phyloP scores from a whole-genome alignment of 2,797 vertebrate species.

The Mormyrus proboscirostris region DNA sequence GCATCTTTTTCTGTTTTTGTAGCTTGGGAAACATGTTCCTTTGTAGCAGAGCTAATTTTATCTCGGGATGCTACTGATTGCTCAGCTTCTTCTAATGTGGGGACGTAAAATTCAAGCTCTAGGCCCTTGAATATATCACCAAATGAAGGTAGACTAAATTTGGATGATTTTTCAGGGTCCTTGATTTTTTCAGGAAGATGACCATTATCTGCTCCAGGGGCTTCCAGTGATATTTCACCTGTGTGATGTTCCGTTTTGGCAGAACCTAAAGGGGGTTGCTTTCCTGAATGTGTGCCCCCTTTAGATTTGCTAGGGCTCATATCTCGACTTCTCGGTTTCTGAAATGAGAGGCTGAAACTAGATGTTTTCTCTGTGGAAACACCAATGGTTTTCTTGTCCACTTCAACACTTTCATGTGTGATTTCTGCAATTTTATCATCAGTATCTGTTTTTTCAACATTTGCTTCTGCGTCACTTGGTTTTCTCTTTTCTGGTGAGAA shows the following conservation, averaged over 20 bases:
- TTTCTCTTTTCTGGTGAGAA: constrained; percentile 43
- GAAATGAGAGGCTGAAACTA: neutral
- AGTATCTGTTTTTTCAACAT: constrained; percentile 30
- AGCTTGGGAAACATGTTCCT: constrained; percentile 18
- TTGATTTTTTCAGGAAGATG: constrained; percentile 34
- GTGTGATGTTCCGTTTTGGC: neutral
- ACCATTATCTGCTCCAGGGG: neutral
- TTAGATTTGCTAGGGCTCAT: neutral
- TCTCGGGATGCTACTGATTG: constrained; percentile 36
- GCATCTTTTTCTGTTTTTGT: constrained; percentile 11
- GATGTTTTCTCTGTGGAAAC: neutral
- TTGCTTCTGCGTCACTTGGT: constrained; percentile 39
- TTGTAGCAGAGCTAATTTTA: constrained; percentile 23
- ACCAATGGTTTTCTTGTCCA: neutral
- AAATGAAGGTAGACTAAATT: constrained; percentile 60
- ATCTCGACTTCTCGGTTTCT: neutral
- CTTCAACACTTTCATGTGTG: neutral
- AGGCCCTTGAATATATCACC: constrained; percentile 50
- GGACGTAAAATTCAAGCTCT: constrained; percentile 60
- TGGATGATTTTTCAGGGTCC: constrained; percentile 59
- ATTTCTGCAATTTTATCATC: constrained; percentile 26
- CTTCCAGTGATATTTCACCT: neutral
- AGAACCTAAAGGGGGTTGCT: neutral
- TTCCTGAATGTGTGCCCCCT: neutral
- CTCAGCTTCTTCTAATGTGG: constrained; percentile 44